A percentile compares a stretch with the other conserved stretches of the same genome.
phyloP scores from a whole-genome alignment of 2,797 vertebrate genomes.

The Cynodonichthys magdalenae region DNA sequence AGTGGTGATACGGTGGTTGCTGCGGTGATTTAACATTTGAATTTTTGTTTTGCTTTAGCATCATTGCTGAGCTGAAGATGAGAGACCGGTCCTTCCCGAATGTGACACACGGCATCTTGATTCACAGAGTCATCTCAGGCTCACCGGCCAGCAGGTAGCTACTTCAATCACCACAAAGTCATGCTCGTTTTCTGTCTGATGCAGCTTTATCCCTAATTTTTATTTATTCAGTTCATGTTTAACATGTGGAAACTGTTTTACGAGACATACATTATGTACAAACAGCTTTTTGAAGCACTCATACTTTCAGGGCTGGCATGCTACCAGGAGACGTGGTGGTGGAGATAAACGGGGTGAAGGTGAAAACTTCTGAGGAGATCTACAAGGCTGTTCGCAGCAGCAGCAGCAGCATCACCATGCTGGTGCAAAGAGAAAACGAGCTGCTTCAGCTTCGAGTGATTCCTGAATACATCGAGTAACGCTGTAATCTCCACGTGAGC shows the following conservation, averaged over 20 bases:
- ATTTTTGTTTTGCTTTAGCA: conserved; percentile 71
- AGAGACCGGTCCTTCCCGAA: conserved; percentile 89
- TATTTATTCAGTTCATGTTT: neutral
- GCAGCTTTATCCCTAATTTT: too few relatives aligned
- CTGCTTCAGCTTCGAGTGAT: conserved; percentile 84
- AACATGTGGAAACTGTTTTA: neutral
- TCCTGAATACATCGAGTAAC: conserved; percentile 88
- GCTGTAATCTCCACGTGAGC: neutral
- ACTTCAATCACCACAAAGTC: too few relatives aligned
- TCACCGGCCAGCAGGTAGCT: conserved; percentile 90
- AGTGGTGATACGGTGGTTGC: neutral
- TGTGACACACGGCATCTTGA: conserved; percentile 89
- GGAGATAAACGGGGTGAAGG: conserved; percentile 86
- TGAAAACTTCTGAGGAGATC: conserved; percentile 87
- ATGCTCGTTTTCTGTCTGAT: too few relatives aligned
- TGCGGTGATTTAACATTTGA: neutral
- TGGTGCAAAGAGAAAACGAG: conserved; percentile 82
- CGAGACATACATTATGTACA: too few relatives aligned
- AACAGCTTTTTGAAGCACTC: too few relatives aligned
- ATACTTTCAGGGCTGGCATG: conserved; percentile 87
- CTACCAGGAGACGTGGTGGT: conserved; percentile 89
- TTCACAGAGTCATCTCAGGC: conserved; percentile 90
- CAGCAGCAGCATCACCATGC: conserved; percentile 83
- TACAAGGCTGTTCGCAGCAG: conserved; percentile 85
- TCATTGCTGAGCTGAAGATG: conserved; percentile 89